Base-by-base conservation (phyloP, 2,797 vertebrate genomes). In the Crocodylus rhombifer region DNA sequence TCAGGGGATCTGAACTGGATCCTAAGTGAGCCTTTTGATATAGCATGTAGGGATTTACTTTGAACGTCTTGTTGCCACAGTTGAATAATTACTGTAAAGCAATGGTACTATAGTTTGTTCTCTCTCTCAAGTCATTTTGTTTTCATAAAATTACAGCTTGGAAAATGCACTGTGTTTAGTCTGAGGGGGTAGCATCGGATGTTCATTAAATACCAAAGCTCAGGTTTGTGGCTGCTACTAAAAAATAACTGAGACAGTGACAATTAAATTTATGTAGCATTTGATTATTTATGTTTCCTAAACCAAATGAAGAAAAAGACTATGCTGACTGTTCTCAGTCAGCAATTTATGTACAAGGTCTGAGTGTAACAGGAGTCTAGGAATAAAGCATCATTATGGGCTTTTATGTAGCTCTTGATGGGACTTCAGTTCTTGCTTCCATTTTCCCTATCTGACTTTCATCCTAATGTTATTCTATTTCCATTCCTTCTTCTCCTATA, bases 241-340 rank as follows among this genome's bases (percentile, higher is more conserved):
- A 96, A 95, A 96, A 97, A 97, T 96, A 97, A 97, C 95, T 75
- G 91, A 18, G 91, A 96, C 94, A 97, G 94, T 10, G 11, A 85
- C 96, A 96, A 95, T 97, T 97, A 95, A 95, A 97, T 97, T 96
- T 97, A 96, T 96, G 92, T 93, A 95, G 94, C 95, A 91, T 94
- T 95, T 94, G 95, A 97, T 96, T 95, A 96, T 95, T 95, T 97
- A 94, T 95, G 96, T 94, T 96, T 56, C 88, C 89, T 2, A 77
- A 95, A 95, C 95, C 92, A 95, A 96, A 95, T 80, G 89, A 84
- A 77, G 91, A 94, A 96, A 97, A 95, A 95, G 89, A 88, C 65
- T 91, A 91, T 85, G 84, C 6, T 84, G 84, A 5, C 33, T 83
- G 71, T 67, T 57, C 91, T 84, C 30, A 81, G 84, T 94, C 92